Base-by-base conservation (phyloP, 2,888 invertebrate species). In the Cryptocephalus primarius region DNA sequence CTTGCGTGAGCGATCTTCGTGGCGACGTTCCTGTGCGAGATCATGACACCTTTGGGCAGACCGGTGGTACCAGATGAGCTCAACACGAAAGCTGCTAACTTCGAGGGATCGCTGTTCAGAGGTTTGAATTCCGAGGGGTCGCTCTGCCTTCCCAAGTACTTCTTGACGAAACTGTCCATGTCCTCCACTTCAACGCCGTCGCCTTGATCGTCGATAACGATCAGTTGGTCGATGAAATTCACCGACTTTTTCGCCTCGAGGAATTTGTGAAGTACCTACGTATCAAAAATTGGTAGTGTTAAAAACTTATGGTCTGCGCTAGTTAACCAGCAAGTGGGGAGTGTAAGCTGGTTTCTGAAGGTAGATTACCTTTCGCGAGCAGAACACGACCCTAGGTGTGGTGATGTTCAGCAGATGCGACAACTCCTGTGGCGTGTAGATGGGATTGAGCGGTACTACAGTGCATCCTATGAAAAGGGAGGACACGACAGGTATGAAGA, bases 31-130 rank as follows among this genome's bases (percentile, higher is more conserved):
- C 71, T 65, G 62, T 82, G 79, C 8, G 79, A 76, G 40, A 82
- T 63, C 67, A 76, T 72, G 1, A 82, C 81, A 32, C 79, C 81
- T 66, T 83, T 83, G 1, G 82, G 79, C 57, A 82, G 65, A 1
- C 84, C 84, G 13, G 78, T 78, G 0, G 85, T 85, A 40, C 84
- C 84, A 48, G 83, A 83, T 38, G 83, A 83, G 65, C 78, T 82
- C 47, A 82, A 48, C 39, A 64, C 55, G 22, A 59, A 52, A 8
- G 60, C 59, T n/a, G 71, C 59, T 22, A 54, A 56, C 32, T 59
- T 50, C 32, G 52, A 51, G 1, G 48, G 41, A 48, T 60, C 52
- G 2, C 60, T 47, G 9, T 53, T 52, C 6, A 45, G 47, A 0
- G 52, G 49, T 11, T 48, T 13, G 39, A 52, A 56, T 22, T 22